Evolutionary conservation across 2,797 vertebrate species (phyloP).

Genomic region (Chlorospingus semifuscus): DNA sequence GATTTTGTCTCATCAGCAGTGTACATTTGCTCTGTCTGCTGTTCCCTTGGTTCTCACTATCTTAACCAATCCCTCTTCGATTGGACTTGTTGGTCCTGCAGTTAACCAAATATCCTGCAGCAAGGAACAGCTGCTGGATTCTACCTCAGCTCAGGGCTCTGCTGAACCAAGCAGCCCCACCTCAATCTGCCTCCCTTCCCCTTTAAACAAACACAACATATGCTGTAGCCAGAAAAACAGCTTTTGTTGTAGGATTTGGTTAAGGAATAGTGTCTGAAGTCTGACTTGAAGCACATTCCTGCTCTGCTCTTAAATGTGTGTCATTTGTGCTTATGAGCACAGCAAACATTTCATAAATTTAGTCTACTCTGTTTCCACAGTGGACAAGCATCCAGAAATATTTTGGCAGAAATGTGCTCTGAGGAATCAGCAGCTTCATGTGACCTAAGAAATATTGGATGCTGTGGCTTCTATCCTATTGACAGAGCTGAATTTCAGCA

Average conservation of each 20-base stretch:
- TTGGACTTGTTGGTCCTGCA: background rate
- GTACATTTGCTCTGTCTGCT: background rate
- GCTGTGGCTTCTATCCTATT: background rate
- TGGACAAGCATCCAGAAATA: background rate
- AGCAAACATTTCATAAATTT: background rate
- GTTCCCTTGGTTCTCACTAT: background rate
- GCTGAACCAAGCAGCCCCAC: background rate
- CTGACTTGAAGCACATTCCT: background rate
- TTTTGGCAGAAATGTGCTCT: background rate
- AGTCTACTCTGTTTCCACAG: background rate
- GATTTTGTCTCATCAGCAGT: background rate
- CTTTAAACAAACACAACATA: background rate
- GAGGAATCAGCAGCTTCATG: background rate
- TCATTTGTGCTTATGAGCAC: background rate
- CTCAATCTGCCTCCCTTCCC: background rate
- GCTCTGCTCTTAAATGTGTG: background rate
- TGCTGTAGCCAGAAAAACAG: background rate
- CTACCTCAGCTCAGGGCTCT: background rate
- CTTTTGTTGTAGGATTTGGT: background rate
- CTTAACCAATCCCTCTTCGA: background rate
- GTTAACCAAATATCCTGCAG: background rate
- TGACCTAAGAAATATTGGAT: background rate
- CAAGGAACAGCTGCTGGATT: background rate
- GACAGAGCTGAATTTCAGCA: background rate
- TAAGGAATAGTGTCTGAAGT: background rate